These are phyloP conservation scores for Drosophila antonietae DNA, from an alignment of 2,888 invertebrate species.

Conservation along the genomic window DNA sequence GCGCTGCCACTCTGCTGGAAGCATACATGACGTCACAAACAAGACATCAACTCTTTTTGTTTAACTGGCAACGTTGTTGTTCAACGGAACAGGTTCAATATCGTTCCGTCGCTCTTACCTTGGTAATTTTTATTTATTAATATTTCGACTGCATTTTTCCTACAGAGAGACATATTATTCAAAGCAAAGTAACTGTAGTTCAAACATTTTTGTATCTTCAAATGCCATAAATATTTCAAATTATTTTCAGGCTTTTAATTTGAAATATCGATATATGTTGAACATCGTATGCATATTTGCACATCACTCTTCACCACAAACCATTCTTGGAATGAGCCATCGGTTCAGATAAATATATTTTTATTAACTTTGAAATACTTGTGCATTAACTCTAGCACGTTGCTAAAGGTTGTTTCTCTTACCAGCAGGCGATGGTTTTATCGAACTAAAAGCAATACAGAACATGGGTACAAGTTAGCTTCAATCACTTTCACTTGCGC, in stretches of 20 bases:
- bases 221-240: constrained; percentile 12
- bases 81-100: background rate
- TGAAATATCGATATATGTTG: constrained; percentile 44
- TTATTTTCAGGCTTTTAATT: constrained; percentile 14
- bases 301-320: constrained; percentile 40
- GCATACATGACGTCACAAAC: constrained; percentile 24
- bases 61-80: constrained; percentile 22
- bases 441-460: constrained; percentile 8
- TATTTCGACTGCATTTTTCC: background rate
- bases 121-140: background rate
- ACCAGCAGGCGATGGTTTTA: constrained; percentile 24
- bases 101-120: background rate
- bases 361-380: constrained; percentile 26
- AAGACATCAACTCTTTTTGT: background rate
- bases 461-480: constrained; percentile 42
- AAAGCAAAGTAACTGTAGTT: constrained; percentile 5
- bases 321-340: constrained; percentile 34
- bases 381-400: constrained; percentile 10
- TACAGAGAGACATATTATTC: background rate
- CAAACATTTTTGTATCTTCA: background rate
- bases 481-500: constrained; percentile 50
- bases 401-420: background rate
- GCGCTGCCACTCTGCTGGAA: constrained; percentile 29
- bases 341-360: constrained; percentile 35
- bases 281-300: constrained; percentile 20